These are phyloP conservation scores for Chironomus striatipennis DNA, from an alignment of 1,140 invertebrate species.

Conservation along the genomic window DNA sequence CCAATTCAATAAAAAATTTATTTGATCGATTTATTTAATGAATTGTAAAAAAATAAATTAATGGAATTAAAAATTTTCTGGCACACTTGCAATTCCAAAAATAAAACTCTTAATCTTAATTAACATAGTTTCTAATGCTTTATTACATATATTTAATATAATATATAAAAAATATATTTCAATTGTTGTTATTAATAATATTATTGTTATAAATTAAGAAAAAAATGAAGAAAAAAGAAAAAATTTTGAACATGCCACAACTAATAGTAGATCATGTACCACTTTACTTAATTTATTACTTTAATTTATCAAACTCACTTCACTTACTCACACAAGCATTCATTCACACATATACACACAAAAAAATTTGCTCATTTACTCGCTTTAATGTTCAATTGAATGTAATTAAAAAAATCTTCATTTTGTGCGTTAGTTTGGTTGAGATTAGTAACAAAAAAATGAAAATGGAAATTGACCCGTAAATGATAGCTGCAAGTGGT, in stretches of 20 bases:
- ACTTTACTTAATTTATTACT: slow-evolving; percentile 5
- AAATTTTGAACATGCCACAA: background rate
- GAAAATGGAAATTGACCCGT: background rate
- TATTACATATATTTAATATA: background rate
- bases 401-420: background rate
- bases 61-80: no score
- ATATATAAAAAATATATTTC: no score
- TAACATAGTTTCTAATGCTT: slow-evolving; percentile 5
- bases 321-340: background rate
- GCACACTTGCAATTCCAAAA: no score
- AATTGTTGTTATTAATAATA: background rate
- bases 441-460: background rate
- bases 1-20: no score
- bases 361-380: background rate
- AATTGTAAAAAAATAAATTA: no score
- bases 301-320: slow-evolving; percentile 14
- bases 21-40: no score
- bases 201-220: background rate
- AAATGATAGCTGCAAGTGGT: slow-evolving; percentile 7
- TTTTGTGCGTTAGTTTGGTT: background rate
- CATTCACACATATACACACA: no score
- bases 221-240: background rate
- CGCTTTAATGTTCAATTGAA: slow-evolving; percentile 2
- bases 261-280: slow-evolving; percentile 21
- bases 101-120: no score